Conservation (phyloP, 2,797 vertebrate genomes). For the Tapirus indicus region DNA sequence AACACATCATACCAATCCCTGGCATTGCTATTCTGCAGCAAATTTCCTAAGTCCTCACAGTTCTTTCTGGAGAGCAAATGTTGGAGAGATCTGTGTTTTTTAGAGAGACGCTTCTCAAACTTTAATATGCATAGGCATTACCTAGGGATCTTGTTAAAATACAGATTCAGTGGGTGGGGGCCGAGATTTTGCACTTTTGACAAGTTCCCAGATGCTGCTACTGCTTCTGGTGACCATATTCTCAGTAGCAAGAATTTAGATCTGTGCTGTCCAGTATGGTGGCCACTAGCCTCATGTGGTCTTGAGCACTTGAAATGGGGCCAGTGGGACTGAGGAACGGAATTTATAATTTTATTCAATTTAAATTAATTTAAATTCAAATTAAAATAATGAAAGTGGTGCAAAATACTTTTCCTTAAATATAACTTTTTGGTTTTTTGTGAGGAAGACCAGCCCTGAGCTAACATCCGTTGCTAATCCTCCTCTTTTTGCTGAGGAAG, state of each 20-base stretch:
- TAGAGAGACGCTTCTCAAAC: neutral
- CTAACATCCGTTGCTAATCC: too few relatives aligned
- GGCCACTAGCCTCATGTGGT: neutral
- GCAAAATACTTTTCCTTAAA: neutral
- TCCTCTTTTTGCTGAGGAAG: too few relatives aligned
- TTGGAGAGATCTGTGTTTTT: neutral
- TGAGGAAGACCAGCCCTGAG: too few relatives aligned
- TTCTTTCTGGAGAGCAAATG: neutral
- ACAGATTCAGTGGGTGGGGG: neutral
- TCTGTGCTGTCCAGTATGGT: neutral
- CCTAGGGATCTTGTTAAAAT: neutral
- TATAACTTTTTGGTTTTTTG: too few relatives aligned
- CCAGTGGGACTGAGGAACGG: neutral
- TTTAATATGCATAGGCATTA: neutral
- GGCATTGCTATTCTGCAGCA: neutral
- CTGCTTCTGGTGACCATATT: neutral
- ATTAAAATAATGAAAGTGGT: neutral
- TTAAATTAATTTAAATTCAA: slow-evolving; percentile 26
- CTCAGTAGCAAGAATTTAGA: neutral
- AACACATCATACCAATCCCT: neutral
- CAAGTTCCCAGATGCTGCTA: neutral
- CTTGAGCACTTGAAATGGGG: neutral
- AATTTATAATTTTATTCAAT: slow-evolving; percentile 5
- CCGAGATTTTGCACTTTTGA: neutral
- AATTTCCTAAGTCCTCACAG: neutral